Evolutionary conservation across 2,888 invertebrate species (phyloP).

Genomic region (Ceramica pisi): DNA sequence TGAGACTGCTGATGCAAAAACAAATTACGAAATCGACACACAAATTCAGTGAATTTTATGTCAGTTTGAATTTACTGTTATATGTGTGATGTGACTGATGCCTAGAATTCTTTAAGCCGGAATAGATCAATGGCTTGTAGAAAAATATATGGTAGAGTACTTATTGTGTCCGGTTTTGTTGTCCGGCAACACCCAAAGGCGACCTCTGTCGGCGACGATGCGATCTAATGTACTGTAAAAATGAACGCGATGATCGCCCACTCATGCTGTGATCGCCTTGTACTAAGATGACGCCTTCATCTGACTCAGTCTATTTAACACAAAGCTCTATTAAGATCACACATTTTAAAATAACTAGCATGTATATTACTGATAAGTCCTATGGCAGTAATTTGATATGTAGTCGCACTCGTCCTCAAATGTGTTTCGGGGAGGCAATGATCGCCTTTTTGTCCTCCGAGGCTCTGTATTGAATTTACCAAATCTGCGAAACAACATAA

Average conservation of each 20-base stretch:
- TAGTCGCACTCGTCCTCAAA: constrained; percentile 71
- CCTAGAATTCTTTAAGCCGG: neutral
- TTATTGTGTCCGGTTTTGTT: too few species aligned
- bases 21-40: too few species aligned
- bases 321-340: neutral
- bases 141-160: neutral
- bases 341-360: neutral
- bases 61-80: neutral
- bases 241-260: too few species aligned
- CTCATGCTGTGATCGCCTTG: too few species aligned
- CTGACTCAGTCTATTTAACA: too few species aligned
- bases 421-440: constrained; percentile 53
- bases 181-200: too few species aligned
- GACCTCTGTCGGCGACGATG: too few species aligned
- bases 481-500: neutral
- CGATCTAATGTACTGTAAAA: too few species aligned
- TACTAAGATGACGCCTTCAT: too few species aligned
- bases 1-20: too few species aligned
- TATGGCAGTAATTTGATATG: constrained; percentile 68
- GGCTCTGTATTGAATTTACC: rapidly evolving
- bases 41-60: too few species aligned
- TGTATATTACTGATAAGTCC: constrained; percentile 66
- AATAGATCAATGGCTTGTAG: neutral
- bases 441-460: constrained; percentile 35
- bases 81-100: neutral